Evolutionary conservation across 2,113 vertebrate species (phyloP), one percentile per base, ranked within the genome.

Genomic region (Colaptes auratus): DNA sequence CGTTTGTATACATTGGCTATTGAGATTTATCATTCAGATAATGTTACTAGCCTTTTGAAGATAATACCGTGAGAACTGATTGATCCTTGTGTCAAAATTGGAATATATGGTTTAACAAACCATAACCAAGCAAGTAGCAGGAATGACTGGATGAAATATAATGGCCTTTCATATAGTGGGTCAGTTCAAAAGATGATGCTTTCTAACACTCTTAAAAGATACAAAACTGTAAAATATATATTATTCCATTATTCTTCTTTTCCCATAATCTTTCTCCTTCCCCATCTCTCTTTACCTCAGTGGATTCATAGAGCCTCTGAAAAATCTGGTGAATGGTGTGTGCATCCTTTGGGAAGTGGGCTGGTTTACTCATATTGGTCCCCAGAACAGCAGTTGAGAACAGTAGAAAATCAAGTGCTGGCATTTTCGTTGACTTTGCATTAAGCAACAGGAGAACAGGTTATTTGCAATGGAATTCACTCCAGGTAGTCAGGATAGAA

Each of bases 401-500:
- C 64, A 86, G 94, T 18, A 56, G 77, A 60, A 93, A 86, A 85
- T 44, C 66, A 88, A 86, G 64, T 72, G 60, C 83, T 48, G 44
- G 31, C 3, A 0, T 36, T 92, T 94, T 52, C 60, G 33, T 85
- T 89, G 79, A 42, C 21, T 86, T 89, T 86, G 61, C 82, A 61
- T 89, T 86, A 89, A 95, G 69, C 35, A 92, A 28, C 28, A 74
- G 85, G 59, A 82, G 28, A 55, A 48, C 16, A 36, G 72, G 67
- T 71, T 89, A 73, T 80, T 89, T 85, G 53, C 71, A 81, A 67
- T 58, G 75, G 75, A 88, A 83, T 88, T 91, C 60, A 53, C 20
- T 80, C 52, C 67, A 81, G 91, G 65, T 92, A 86, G 82, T 8
- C 59, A n/a, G 35, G 70, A 88, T 17, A 53, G 20, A 71, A 79